Evolutionary conservation across 2,113 vertebrate species (phyloP).

Genomic region (Numida meleagris): DNA sequence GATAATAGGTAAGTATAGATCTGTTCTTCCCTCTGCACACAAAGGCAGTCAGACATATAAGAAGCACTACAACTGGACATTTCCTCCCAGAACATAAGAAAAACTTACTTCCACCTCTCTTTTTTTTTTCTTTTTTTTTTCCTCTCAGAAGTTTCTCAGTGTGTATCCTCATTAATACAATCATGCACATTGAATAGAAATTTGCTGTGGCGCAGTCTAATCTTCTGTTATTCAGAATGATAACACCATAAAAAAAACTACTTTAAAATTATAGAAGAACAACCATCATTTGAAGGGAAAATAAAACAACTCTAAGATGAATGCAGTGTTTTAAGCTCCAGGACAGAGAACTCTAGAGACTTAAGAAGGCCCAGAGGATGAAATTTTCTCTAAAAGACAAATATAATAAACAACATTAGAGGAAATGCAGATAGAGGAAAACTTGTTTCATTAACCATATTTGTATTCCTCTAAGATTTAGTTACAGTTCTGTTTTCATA

Average conservation of each 20-base stretch:
- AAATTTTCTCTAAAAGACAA: background rate
- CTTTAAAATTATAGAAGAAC: background rate
- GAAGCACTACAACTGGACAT: background rate
- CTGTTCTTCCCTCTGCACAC: background rate
- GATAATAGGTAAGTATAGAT: background rate
- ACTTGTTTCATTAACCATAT: background rate
- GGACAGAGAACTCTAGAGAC: background rate
- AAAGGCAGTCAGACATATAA: background rate
- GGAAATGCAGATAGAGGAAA: background rate
- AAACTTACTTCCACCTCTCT: background rate
- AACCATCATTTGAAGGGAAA: background rate
- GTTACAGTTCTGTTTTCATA: background rate
- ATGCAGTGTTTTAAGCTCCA: background rate
- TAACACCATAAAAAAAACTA: background rate
- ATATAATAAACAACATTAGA: background rate
- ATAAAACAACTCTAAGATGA: background rate
- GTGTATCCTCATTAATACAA: background rate
- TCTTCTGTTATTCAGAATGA: background rate
- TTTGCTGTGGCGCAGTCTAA: background rate
- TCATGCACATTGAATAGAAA: background rate
- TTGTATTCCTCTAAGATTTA: background rate
- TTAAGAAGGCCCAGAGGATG: background rate
- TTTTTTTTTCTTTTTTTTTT: background rate
- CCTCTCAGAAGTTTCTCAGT: background rate
- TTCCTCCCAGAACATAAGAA: background rate